Percentiles rank a stretch among this genome's conserved stretches.
phyloP scores from a whole-genome alignment of 2,113 vertebrate species.

The Triplophysa rosa region DNA sequence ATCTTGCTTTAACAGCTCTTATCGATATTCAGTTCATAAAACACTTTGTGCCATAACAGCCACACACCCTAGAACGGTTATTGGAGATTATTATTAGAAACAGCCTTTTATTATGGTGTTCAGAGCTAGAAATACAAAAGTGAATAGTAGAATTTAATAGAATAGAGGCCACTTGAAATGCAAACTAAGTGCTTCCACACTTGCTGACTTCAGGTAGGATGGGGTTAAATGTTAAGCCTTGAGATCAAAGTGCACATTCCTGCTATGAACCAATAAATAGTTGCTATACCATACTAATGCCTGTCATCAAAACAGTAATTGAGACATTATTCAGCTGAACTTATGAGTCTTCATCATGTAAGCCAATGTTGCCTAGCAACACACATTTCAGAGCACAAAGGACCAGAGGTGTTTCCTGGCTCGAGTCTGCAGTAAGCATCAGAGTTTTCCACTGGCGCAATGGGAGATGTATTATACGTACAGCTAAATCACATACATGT shows the following conservation, averaged over 20 bases:
- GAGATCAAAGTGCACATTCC: slow-evolving; percentile 26
- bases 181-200: too few species aligned
- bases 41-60: not conserved
- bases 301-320: slow-evolving; percentile 58
- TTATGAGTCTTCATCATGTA: slow-evolving; percentile 55
- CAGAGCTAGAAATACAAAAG: not conserved
- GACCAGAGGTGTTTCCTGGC: slow-evolving; percentile 62
- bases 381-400: slow-evolving; percentile 52
- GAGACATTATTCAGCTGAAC: slow-evolving; percentile 59
- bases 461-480: slow-evolving; percentile 27
- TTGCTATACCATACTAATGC: slow-evolving; percentile 28
- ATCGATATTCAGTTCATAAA: not conserved
- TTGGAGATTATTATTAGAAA: not conserved
- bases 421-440: slow-evolving; percentile 42
- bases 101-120: not conserved
- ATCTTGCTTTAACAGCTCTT: not conserved
- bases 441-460: slow-evolving; percentile 36
- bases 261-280: slow-evolving; percentile 35
- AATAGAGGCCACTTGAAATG: not conserved
- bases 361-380: slow-evolving; percentile 63
- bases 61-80: not conserved
- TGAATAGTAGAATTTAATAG: too few species aligned
- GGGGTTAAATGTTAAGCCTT: not conserved
- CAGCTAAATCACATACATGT: slow-evolving; percentile 10
- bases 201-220: not conserved